Conservation (phyloP, 2,797 vertebrate genomes). For the Arnoldichthys spilopterus region DNA sequence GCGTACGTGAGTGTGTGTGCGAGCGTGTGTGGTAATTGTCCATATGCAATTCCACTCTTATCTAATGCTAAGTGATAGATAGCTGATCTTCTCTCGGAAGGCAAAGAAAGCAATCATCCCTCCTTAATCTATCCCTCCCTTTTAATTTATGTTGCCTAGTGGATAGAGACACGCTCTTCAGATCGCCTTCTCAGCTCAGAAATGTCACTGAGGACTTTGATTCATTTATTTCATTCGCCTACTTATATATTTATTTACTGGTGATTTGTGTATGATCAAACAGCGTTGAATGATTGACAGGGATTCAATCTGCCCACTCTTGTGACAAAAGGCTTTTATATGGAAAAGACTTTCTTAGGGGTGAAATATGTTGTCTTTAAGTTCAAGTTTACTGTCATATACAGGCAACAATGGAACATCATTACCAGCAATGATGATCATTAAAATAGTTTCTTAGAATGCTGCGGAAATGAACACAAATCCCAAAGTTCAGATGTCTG, state of each 20-base stretch:
- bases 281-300: not conserved
- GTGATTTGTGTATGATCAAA: not conserved
- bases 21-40: not conserved
- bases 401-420: too few relatives aligned
- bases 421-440: too few relatives aligned
- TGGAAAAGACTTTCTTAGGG: too few relatives aligned
- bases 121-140: slow-evolving; percentile 61
- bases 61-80: slow-evolving; percentile 65
- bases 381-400: too few relatives aligned
- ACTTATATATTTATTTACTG: slow-evolving; percentile 46
- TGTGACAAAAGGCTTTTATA: too few relatives aligned
- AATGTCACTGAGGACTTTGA: slow-evolving; percentile 56
- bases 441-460: too few relatives aligned
- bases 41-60: slow-evolving; percentile 54
- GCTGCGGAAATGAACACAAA: too few relatives aligned
- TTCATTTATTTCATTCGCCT: slow-evolving; percentile 50
- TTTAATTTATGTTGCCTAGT: slow-evolving; percentile 59
- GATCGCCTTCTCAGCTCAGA: slow-evolving; percentile 43
- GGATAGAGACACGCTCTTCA: slow-evolving; percentile 50
- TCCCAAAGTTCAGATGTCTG: too few relatives aligned
- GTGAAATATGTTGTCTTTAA: too few relatives aligned
- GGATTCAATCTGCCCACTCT: too few relatives aligned
- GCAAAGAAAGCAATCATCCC: slow-evolving; percentile 64
- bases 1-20: not conserved
- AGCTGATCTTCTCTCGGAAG: slow-evolving; percentile 63